Conservation (phyloP, 2,113 vertebrate species). For the Alces alces region DNA sequence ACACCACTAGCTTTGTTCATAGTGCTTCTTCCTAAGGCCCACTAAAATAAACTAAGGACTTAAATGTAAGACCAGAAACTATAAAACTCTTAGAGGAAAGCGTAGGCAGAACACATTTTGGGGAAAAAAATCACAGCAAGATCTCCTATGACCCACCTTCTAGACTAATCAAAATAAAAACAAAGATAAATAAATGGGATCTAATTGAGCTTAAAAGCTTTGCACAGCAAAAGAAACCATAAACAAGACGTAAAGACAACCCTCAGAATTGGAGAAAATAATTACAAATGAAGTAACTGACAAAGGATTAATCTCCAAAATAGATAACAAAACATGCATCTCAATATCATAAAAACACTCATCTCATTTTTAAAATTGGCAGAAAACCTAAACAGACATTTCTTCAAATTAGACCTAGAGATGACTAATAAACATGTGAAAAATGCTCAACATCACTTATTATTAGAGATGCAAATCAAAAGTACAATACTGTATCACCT, state of each 20-base stretch:
- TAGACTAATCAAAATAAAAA: background rate
- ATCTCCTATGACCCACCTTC: background rate
- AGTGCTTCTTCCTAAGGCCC: background rate
- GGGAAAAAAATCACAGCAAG: background rate
- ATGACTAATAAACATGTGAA: background rate
- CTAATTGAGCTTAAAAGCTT: background rate
- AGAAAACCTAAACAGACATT: background rate
- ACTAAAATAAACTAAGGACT: background rate
- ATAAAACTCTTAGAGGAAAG: background rate
- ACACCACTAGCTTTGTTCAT: background rate
- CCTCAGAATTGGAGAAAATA: background rate
- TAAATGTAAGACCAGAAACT: background rate
- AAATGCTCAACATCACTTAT: background rate
- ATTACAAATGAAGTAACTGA: background rate
- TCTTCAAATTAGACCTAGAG: background rate
- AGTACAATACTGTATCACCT: background rate
- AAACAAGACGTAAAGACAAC: background rate
- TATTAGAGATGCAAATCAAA: background rate
- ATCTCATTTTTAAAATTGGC: background rate
- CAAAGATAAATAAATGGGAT: background rate
- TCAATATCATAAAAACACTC: background rate
- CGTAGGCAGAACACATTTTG: background rate
- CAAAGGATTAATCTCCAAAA: background rate
- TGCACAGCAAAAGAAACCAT: background rate
- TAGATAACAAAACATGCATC: background rate